phyloP scores from a whole-genome alignment of 2,797 vertebrate genomes.

The Crenuchus spilurus region DNA sequence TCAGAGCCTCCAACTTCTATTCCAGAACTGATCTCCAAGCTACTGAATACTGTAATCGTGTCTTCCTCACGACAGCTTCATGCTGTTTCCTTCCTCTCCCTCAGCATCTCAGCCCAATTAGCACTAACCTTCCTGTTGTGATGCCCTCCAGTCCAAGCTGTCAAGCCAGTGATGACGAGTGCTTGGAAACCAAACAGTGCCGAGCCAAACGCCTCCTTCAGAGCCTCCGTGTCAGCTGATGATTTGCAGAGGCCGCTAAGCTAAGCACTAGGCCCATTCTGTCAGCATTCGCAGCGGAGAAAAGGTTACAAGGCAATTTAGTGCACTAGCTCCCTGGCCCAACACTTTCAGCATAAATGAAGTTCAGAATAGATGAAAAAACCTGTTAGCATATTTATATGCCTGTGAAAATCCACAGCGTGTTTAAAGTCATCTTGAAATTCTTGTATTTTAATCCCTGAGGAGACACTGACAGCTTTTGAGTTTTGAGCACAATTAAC shows the following conservation, averaged over 20 bases:
- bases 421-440: constrained; percentile 13
- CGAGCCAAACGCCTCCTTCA: constrained; percentile 50
- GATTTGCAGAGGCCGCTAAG: constrained; percentile 41
- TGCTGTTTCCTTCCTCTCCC: constrained; percentile 27
- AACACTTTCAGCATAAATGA: neutral
- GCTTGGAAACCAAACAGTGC: constrained; percentile 32
- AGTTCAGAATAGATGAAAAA: neutral
- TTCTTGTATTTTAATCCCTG: constrained; percentile 29
- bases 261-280: constrained; percentile 58
- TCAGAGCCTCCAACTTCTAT: too few species aligned
- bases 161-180: constrained; percentile 54
- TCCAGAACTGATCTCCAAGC: too few species aligned
- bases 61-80: neutral
- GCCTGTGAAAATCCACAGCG: constrained; percentile 35
- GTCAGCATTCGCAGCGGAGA: constrained; percentile 50
- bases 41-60: neutral
- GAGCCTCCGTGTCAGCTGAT: constrained; percentile 24
- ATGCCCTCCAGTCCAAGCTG: constrained; percentile 53
- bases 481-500: constrained; percentile 38
- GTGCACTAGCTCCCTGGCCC: constrained; percentile 2
- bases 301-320: constrained; percentile 66
- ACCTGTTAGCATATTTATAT: constrained; percentile 32
- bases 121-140: constrained; percentile 55
- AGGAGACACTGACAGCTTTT: constrained; percentile 46
- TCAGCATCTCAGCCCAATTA: constrained; percentile 55